Percentiles rank a stretch among this genome's conserved stretches.
Evolutionary conservation across 2,113 vertebrate genomes (phyloP).

Genomic region (Paramormyrops kingsleyae): DNA sequence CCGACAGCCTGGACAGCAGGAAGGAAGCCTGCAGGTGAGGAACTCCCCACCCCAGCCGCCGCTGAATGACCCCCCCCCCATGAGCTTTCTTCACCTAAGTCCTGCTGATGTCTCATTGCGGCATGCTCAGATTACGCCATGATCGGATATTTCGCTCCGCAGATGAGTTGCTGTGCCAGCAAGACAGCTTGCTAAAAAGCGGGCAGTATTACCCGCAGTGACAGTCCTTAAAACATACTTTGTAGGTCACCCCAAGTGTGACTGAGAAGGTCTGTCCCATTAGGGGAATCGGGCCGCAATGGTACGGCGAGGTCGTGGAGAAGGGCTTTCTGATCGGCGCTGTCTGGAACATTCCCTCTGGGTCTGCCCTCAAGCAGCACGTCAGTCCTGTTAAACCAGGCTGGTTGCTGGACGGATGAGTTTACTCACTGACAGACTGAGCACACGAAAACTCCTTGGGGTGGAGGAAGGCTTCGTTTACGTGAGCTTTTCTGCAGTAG

Average conservation of each 20-base stretch:
- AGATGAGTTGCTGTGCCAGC: not conserved
- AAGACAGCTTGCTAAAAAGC: not conserved
- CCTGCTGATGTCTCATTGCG: not conserved
- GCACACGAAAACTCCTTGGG: not conserved
- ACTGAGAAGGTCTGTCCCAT: not conserved
- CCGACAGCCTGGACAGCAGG: conserved; percentile 43
- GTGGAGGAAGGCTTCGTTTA: not conserved
- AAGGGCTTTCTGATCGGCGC: not conserved
- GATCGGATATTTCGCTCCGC: not conserved
- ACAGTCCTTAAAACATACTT: not conserved
- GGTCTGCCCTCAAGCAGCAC: not conserved
- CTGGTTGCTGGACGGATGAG: not conserved
- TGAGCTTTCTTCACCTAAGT: not conserved
- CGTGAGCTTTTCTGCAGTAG: not conserved
- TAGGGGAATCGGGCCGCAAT: not conserved
- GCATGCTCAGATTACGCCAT: not conserved
- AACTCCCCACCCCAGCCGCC: not conserved
- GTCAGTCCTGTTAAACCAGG: not conserved
- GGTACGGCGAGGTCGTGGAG: not conserved
- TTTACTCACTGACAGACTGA: not conserved
- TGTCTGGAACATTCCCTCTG: not conserved
- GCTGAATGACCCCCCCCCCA: not conserved
- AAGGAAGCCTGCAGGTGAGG: conserved; percentile 57
- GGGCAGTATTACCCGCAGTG: not conserved
- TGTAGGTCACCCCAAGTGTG: not conserved